A percentile compares a stretch with the other conserved stretches of the same genome.
phyloP scores from a whole-genome alignment of 2,797 vertebrate species.

The Rhyacichthys aspro region DNA sequence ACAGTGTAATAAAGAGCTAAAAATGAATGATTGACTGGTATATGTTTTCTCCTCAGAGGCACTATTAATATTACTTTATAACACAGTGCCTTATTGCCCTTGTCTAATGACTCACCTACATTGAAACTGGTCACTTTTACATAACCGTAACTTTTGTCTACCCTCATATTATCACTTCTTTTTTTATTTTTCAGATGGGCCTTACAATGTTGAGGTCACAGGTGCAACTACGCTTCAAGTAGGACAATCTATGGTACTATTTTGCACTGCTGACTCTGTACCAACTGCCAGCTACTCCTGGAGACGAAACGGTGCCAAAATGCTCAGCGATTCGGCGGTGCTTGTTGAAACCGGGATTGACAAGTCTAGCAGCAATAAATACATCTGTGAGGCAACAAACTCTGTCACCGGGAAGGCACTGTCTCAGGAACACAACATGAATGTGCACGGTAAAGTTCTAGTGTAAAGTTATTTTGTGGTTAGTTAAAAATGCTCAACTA shows the following conservation, averaged over 20 bases:
- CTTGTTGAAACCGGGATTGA: constrained; percentile 3
- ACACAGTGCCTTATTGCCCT: too few species aligned
- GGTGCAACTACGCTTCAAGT: constrained; percentile 17
- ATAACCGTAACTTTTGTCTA: too few species aligned
- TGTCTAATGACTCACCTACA: too few species aligned
- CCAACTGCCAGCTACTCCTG: constrained; percentile 53
- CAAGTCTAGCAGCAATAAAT: constrained; percentile 33
- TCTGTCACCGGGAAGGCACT: constrained; percentile 10
- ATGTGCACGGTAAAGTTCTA: constrained; percentile 44
- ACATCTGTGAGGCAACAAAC: constrained; percentile 53
- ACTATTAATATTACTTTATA: too few species aligned
- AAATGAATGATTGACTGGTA: too few species aligned
- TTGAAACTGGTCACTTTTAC: too few species aligned
- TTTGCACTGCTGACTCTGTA: constrained; percentile 44
- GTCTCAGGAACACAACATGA: constrained; percentile 6
- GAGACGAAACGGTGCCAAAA: constrained; percentile 28
- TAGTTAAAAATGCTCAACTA: too few species aligned
- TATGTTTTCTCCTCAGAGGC: too few species aligned
- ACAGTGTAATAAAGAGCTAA: too few species aligned
- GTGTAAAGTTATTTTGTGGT: background rate
- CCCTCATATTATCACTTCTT: too few species aligned
- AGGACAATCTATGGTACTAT: constrained; percentile 21
- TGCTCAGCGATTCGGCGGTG: background rate
- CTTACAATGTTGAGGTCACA: constrained; percentile 44
- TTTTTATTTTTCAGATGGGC: constrained; percentile 66